Conservation (phyloP, 2,888 invertebrate genomes). For the Autographa pulchrina region DNA sequence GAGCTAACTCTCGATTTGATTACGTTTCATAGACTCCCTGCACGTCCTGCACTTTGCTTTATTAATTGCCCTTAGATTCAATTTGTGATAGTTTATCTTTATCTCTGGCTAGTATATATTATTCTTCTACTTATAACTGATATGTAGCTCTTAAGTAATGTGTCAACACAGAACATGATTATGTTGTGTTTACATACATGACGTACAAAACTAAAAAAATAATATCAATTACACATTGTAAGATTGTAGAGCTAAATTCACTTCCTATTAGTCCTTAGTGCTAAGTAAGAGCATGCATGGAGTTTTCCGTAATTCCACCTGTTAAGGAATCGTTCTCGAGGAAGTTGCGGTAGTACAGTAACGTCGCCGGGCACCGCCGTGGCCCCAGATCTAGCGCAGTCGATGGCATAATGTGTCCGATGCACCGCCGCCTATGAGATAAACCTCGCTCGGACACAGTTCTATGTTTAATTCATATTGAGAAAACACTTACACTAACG, state of each 20-base stretch:
- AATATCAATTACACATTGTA: too few species aligned
- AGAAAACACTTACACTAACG: slow-evolving; percentile 79
- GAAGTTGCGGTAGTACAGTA: background rate
- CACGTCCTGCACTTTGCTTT: background rate
- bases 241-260: too few species aligned
- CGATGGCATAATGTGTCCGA: slow-evolving; percentile 71
- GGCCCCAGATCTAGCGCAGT: slow-evolving; percentile 61
- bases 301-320: background rate
- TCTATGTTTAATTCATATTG: slow-evolving; percentile 79
- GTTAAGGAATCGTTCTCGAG: background rate
- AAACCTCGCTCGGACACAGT: slow-evolving; percentile 68
- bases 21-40: background rate
- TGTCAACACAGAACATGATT: too few species aligned
- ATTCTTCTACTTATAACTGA: too few species aligned
- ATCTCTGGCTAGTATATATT: too few species aligned
- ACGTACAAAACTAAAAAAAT: too few species aligned
- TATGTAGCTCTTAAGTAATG: too few species aligned
- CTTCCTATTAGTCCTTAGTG: background rate
- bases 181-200: too few species aligned
- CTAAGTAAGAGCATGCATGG: background rate
- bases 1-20: background rate
- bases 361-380: slow-evolving; percentile 23
- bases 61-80: background rate
- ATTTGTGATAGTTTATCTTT: too few species aligned
- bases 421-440: slow-evolving; percentile 71